Evolutionary conservation across 1,140 invertebrate species (phyloP).

Genomic region (Aplysia californica): DNA sequence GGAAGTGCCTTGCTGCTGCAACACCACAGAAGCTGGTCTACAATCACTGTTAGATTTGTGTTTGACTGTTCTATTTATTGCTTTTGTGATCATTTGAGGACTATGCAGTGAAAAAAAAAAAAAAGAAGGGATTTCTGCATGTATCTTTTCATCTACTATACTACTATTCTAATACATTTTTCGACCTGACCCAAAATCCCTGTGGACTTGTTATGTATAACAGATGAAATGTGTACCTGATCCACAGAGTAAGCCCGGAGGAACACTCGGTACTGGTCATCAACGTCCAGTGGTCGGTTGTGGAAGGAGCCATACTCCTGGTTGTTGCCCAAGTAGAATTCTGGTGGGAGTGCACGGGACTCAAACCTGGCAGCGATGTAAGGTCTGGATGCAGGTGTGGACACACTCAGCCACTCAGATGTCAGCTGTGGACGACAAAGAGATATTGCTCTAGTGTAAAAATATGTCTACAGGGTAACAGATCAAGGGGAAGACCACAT

Average conservation of each 20-base stretch:
- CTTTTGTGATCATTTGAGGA: too few species aligned
- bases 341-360: conserved; percentile 46
- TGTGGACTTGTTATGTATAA: too few species aligned
- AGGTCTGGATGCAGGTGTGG: conserved; percentile 40
- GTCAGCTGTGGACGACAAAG: conserved; percentile 43
- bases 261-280: conserved; percentile 54
- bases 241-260: conserved; percentile 59
- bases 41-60: too few species aligned
- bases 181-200: too few species aligned
- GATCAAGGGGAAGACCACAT: too few species aligned
- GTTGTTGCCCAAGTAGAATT: conserved; percentile 55
- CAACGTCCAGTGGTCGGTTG: conserved; percentile 51
- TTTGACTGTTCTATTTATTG: too few species aligned
- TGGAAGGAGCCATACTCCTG: conserved; percentile 52
- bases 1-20: neutral
- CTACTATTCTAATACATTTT: too few species aligned
- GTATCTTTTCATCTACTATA: too few species aligned
- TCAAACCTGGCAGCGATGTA: conserved; percentile 63
- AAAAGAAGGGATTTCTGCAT: too few species aligned
- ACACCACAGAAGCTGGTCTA: too few species aligned
- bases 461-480: neutral
- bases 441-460: neutral
- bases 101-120: too few species aligned
- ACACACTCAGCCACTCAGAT: conserved; percentile 28
- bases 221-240: too few species aligned